Base-by-base conservation (phyloP, 92 coral and sea anemone genomes). In the Porites divaricata region DNA sequence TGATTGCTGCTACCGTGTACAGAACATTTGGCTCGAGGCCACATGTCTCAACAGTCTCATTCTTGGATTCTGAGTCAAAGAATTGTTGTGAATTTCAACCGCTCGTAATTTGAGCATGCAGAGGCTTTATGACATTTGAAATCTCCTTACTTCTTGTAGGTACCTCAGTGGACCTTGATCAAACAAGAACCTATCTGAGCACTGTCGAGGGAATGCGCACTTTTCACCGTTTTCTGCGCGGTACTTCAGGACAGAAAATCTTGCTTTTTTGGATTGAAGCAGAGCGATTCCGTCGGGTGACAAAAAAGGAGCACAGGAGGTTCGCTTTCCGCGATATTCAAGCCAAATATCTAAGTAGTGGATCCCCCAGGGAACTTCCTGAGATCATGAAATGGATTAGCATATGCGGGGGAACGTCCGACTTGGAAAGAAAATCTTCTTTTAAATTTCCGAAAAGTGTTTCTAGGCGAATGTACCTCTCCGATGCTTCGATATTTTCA, bases 311-410 rank as follows among this genome's bases (percentile, higher is more conserved):
- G 54, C 86, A 92, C 54, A 76, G 98, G 12, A 93, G 99, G 23
- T 92, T 92, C 84, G 89, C 80, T 16, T 94, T 92, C 80, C 93
- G 99, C 20, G 98, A 96, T 16, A 94, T 96, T 58, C 99, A 96
- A 82, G 85, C 67, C 78, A 96, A 94, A 75, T 96, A 96, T 68
- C 83, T 96, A 53, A 81, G 81, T 8, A 93, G 95, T 45, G 98
- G 99, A 22, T 83, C 99, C 6, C 88, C 93, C 0, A 78, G 78
- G 82, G 99, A 97, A 76, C 90, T 97, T 48, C 95, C 98, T 9
- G 91, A 95, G 58, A 79, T 86, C 22, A 93, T 97, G 83, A 97
- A 97, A 85, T 93, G 95, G 91, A 71, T 77, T 48, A 91, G 89
- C 28, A 45, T 94, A 10, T 94, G 95, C 76, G 98, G 98, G 2